These are phyloP conservation scores for Ctenopoma kingsleyae DNA, from an alignment of 2,797 vertebrate genomes.

Conservation along the genomic window DNA sequence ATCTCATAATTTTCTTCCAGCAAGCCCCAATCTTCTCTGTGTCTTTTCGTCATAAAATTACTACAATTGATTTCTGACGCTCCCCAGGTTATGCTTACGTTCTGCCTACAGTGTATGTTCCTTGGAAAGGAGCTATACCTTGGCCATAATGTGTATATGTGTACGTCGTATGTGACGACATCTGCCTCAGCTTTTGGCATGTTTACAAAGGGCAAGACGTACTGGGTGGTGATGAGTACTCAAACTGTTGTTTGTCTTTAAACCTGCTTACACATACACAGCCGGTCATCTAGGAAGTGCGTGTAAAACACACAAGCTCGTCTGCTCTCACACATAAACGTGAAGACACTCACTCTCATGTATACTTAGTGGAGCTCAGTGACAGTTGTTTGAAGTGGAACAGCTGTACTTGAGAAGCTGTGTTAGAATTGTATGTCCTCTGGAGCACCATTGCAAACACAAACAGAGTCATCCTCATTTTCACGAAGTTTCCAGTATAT, in stretches of 20 bases:
- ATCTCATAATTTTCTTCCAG: constrained; percentile 31
- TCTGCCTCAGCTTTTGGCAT: constrained; percentile 6
- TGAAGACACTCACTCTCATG: constrained; percentile 24
- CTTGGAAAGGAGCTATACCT: constrained; percentile 8
- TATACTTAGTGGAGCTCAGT: constrained; percentile 34
- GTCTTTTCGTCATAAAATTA: constrained; percentile 16
- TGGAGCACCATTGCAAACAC: constrained; percentile 18
- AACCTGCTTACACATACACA: not conserved
- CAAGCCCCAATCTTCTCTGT: constrained; percentile 9
- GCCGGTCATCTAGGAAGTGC: constrained; percentile 9
- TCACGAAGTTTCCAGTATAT: constrained; percentile 3
- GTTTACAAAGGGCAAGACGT: constrained; percentile 25
- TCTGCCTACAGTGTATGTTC: constrained; percentile 15
- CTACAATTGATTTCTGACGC: constrained; percentile 18
- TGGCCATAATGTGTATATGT: not conserved
- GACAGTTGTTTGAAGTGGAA: constrained; percentile 67
- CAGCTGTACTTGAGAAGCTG: constrained; percentile 56
- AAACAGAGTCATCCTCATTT: constrained; percentile 5
- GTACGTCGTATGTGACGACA: not conserved
- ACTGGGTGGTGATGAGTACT: constrained; percentile 25
- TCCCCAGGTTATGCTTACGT: constrained; percentile 3
- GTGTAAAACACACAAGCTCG: constrained; percentile 6
- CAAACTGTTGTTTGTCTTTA: not conserved
- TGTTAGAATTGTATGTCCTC: constrained; percentile 8
- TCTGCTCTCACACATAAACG: constrained; percentile 55